Conservation (phyloP, 2,113 vertebrate genomes). For the Ascaphus truei region DNA sequence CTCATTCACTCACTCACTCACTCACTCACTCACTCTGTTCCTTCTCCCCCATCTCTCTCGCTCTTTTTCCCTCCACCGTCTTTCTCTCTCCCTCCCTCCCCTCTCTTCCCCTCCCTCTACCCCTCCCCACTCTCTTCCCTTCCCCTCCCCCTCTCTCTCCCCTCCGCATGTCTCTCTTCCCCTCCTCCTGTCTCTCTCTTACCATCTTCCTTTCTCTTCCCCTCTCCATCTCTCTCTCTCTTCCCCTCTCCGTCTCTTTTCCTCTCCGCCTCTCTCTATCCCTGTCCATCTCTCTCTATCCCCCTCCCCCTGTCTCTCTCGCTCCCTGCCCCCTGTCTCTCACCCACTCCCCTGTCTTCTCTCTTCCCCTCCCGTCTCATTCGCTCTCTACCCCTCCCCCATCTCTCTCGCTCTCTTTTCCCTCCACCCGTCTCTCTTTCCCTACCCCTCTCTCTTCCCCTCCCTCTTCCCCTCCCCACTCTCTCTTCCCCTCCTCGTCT, state of each 20-base stretch:
- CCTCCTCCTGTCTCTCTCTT: no score
- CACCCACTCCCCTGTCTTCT: background rate
- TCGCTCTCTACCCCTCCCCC: background rate
- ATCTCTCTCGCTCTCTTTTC: background rate
- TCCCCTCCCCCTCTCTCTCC: background rate
- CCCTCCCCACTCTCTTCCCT: background rate
- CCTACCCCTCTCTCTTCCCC: background rate
- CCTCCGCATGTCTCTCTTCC: background rate
- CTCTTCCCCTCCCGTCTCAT: background rate
- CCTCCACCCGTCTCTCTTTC: background rate
- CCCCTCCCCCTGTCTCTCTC: background rate
- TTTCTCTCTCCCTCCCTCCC: background rate
- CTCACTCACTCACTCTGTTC: background rate
- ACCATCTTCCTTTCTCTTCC: background rate
- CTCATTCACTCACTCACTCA: background rate
- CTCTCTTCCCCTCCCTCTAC: no score
- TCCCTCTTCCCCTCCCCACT: background rate
- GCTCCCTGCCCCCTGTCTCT: background rate
- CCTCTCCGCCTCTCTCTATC: background rate
- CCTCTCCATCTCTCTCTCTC: background rate
- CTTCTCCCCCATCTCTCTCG: background rate
- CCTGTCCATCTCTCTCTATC: background rate
- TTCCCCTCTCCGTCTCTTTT: background rate
- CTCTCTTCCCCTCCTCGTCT: background rate
- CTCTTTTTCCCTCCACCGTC: background rate